Evolutionary conservation across 2,888 invertebrate species (phyloP), one percentile per base, ranked within the genome.

Genomic region (Orchestes rusci): DNA sequence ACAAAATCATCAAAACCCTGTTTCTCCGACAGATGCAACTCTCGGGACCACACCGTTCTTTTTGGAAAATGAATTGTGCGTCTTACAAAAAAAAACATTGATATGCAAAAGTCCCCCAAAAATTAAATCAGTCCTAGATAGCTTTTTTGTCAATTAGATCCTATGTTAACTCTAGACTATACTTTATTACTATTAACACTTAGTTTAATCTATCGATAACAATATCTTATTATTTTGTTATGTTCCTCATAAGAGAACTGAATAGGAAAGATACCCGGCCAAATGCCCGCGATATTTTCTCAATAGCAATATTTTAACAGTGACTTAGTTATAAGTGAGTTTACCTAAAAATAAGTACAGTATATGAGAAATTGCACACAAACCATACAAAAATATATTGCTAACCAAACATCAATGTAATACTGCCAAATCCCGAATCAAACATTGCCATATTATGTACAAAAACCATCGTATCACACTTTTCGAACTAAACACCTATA

Each of bases 161-260:
- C 10, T 23, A 23, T 23, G 10, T 30, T 31, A 39, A 29, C 32
- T 39, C 47, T 43, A 43, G 16, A 48, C 48, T 56, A 52, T 51
- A 71, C 72, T 75, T 73, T 72, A 73, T 73, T 67, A 69, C 67
- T 67, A 62, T 65, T 67, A 69, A 69, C 68, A 68, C 66, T 68
- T 68, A 67, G 61, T 60, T 67, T 64, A 58, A 59, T 53, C 65
- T 66, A 65, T 66, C 64, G 63, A 65, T 68, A 68, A 68, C 68
- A 69, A 67, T 67, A 57, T 55, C 51, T 56, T 56, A 58, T 56
- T 62, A 30, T 63, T 54, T 56, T 52, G 53, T 52, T 23, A 23
- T 23, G 10, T 23, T 23, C 23, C 23, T 23, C 23, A 23, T 5
- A 23, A 23, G 10, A 23, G 23, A 7, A 7, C 10, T 23, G 10